Evolutionary conservation across 2,797 vertebrate genomes (phyloP), one percentile per base, ranked within the genome.

Genomic region (Acanthornis magna): DNA sequence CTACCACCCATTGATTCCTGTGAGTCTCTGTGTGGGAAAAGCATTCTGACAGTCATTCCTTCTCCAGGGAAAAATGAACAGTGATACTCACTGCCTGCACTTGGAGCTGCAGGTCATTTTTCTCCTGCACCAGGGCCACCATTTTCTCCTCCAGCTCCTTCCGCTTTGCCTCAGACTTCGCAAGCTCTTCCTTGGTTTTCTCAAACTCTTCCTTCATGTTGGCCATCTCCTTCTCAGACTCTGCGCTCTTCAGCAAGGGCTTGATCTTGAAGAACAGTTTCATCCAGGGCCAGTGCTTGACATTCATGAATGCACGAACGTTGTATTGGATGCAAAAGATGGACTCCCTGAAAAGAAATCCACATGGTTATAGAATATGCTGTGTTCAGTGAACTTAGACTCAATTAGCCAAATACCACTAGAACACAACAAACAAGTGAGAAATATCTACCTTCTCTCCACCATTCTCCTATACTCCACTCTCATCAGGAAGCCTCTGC

Each of bases 261-360:
- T 98, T 98, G 87, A 98, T 98, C 94, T 98, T 98, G 81, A 98
- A 98, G 54, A 96, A 98, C 2, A 98, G 72, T 84, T 98, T 98
- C 98, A 98, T 98, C 98, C 98, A 98, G 22, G 98, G 93, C 98
- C 99, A 99, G 26, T 98, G 98, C 96, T 99, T 99, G 18, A 99
- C 99, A 36, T 98, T 99, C 98, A 99, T 98, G 97, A 99, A 99
- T 42, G 98, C 15, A 51, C 50, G 50, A 51, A 51, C 50, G 10
- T 98, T 99, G 97, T 99, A 99, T 82, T 98, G 98, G 85, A 99
- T 98, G 18, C 94, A 62, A 76, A 61, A 98, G 76, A 99, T 97
- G 8, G 98, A 97, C 0, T 98, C 98, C 72, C 98, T 98, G 54
- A 85, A 85, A 45, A 26, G 0, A 45, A 90, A 68, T 61, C 13